Base-by-base conservation (phyloP, 1,140 invertebrate species). In the Neodiprion lecontei region DNA sequence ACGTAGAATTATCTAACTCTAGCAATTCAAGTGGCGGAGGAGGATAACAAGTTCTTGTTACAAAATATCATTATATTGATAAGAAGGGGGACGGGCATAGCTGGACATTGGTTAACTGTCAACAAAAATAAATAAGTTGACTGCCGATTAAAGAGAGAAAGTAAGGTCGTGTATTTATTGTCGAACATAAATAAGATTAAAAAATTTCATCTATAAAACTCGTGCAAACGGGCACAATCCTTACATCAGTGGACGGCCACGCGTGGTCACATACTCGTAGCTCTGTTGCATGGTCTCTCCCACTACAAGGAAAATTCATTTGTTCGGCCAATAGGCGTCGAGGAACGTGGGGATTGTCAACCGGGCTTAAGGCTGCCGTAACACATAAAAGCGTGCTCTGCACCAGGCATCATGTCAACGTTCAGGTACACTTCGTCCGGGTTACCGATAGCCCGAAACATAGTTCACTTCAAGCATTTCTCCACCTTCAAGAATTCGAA, bases 341-440 rank as follows among this genome's bases (percentile, higher is more conserved):
- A 21, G 73, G 17, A 68, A 50, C 66, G 23, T 21, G 73, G 67
- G 21, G 17, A 47, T n/a, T 47, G 50, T 74, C 67, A 48, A 17
- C 40, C 10, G 40, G 73, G 17, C n/a, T 48, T 23, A 50, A 8
- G 11, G 17, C 53, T 61, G 53, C 9, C 50, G 8, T 7, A 40
- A 48, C n/a, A 71, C 80, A 81, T 77, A 81, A 75, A 80, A 78
- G 76, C 66, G 65, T 49, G 73, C 48, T 7, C 23, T 70, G 73
- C 21, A 9, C 40, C 40, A 70, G 49, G 40, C 73, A 79, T 74
- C 47, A 83, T 83, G 82, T 74, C 78, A 72, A 83, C 75, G 61
- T 74, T 79, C 75, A 79, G 78, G 76, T 83, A 79, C 79, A 79
- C 78, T 70, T 74, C 76, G 72, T 74, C 76, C 48, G 74, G 73